Evolutionary conservation across 1,140 invertebrate species (phyloP), one percentile per base, ranked within the genome.

Genomic region (Phortica variegata): DNA sequence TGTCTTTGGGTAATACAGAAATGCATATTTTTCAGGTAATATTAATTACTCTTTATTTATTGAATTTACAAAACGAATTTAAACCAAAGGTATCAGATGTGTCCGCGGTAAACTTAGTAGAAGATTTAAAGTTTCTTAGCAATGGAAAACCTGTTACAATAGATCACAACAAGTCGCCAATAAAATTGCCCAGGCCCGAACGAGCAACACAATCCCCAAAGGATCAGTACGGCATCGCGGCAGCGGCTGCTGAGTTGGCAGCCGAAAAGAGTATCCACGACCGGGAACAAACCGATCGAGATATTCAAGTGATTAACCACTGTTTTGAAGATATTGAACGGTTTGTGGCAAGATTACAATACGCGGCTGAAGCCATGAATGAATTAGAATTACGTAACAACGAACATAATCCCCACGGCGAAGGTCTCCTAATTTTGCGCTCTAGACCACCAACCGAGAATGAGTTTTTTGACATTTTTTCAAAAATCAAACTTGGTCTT

Each of bases 41-140:
- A 16, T 34, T 34, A 9, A 7, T 7, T 29, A 29, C 12, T 29
- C 16, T 43, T 20, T 33, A 29, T 8, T 17, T 34, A 36, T 21
- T 20, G 12, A 13, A 18, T 17, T 18, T 21, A 8, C 26, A n/a
- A 32, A 4, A n/a, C 12, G 21, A 38, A 20, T 43, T 19, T 13
- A 48, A 32, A 4, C 19, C 5, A 5, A 20, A 73, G 70, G 70
- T 73, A 2, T 54, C 77, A 39, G 80, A 81, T 58, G 80, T 82
- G 3, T 78, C 72, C 32, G 77, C 81, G 1, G 80, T 82, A 34
- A 63, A 79, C 32, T 73, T 82, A 18, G 81, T 82, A 5, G 81
- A 82, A 46, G 81, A 82, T 47, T 65, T 82, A 2, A 80, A 79
- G 17, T 72, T 76, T 18, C 65, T 82, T 7, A 79, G 77, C 43